Evolutionary conservation across 2,797 vertebrate species (phyloP), one percentile per base, ranked within the genome.

Genomic region (Brotula barbata): DNA sequence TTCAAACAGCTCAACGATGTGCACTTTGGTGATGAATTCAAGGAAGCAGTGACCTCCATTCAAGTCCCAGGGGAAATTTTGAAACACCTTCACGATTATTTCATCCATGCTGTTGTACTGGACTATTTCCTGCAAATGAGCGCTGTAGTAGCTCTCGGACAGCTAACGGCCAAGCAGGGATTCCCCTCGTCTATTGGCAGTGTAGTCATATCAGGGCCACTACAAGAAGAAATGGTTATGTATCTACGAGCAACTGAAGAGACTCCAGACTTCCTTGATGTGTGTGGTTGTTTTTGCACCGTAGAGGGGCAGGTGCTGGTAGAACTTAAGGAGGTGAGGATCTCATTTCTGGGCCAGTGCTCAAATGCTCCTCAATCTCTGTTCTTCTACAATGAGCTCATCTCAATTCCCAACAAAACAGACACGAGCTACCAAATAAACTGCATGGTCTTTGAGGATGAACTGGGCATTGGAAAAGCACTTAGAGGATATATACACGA

Each of bases 51-150:
- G 58, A 83, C 91, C 41, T 64, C 43, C 28, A 76, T 97, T 11
- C 87, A 63, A 40, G 89, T 94, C 51, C 88, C 90, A 3, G 64
- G 74, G 64, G 87, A 92, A 64, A 75, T 89, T 0, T 0, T 80
- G 17, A 68, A 58, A 41, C 74, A 92, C 58, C 86, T 95, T 54
- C 73, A 93, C 72, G 86, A 91, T 34, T 93, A 91, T 78, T 90
- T 77, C 47, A 85, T 96, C 58, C 94, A 96, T 61, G 94, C 95
- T 13, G 92, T 94, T 45, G 42, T 96, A 6, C 80, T 96, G 1
- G 95, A 96, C 82, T 93, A 84, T 68, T 95, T 95, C 62, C 64
- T 96, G 63, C 94, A 95, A 86, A 94, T 94, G 93, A 89, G 85
- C 0, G 85, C 88, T 40, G 84, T 92, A 52, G 58, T 93, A 55